Evolutionary conservation across 1,140 invertebrate species (phyloP), one percentile per base, ranked within the genome.

Genomic region (Drosophila tristis): DNA sequence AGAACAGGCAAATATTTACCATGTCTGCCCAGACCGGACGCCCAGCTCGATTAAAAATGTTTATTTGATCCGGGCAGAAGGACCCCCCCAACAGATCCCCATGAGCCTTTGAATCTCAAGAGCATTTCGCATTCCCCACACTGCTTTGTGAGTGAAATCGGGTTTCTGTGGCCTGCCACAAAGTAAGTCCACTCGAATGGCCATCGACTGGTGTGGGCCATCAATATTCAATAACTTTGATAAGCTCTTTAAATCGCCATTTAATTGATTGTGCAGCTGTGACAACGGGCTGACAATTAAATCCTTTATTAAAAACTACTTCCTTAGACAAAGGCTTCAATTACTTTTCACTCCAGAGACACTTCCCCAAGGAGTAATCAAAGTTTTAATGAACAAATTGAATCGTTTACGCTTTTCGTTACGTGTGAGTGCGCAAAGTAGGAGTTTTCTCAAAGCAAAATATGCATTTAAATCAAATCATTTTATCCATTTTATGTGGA

Each of bases 21-120:
- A 9, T 31, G 29, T 31, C 31, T 35, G 61, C 7, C 7, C 20
- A 48, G 20, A 25, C 20, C 60, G 20, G 31, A 23, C 43, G 43
- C 25, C 49, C 35, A 42, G 20, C 25, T 70, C 70, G 64, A 70
- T 70, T 70, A 70, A 70, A 70, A 70, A 70, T 70, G 67, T 70
- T 70, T 70, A 70, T 70, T 70, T 68, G 58, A 50, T 70, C 58
- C 44, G 50, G 53, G 50, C 45, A 16, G 39, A 16, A 5, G 26
- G 25, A 51, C 9, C 16, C 16, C 16, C 16, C 16, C 16, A 16
- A 16, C 16, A 16, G 16, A 2, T 29, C 26, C 11, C 35, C 11
- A 13, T 39, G 11, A n/a, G 16, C 5, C 8, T n/a, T 8, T 7
- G 42, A 48, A 47, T 56, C 50, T 35, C 20, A 1, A 1, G 0